Evolutionary conservation across 2,888 invertebrate species (phyloP).

Genomic region (Linnaemya vulpina): DNA sequence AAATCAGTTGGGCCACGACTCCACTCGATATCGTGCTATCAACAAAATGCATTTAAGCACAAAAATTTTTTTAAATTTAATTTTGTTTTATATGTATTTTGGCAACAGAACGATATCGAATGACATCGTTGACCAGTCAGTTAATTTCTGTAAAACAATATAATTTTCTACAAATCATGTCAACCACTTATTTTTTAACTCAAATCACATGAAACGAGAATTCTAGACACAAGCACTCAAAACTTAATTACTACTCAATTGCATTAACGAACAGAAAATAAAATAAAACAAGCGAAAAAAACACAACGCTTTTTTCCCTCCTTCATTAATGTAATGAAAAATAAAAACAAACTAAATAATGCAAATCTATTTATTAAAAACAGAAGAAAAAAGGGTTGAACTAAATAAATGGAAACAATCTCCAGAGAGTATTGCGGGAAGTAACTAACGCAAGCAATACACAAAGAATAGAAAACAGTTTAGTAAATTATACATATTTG

Average conservation of each 20-base stretch:
- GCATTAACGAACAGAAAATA: conserved; percentile 35
- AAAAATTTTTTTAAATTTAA: no score
- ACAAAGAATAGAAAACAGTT: conserved; percentile 38
- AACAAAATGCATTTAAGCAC: no score
- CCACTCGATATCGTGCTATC: no score
- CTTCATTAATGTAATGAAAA: conserved; percentile 49
- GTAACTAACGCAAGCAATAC: conserved; percentile 1
- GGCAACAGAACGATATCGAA: no score
- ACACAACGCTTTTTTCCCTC: conserved; percentile 27
- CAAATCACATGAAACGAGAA: conserved; percentile 19
- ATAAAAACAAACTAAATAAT: conserved; percentile 31
- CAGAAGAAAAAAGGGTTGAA: conserved; percentile 59
- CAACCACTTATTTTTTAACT: conserved; percentile 23
- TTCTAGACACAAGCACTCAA: conserved; percentile 24
- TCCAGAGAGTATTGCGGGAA: conserved; percentile 61
- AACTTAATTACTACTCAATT: conserved; percentile 42
- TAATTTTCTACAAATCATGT: conserved; percentile 44
- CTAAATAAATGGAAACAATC: conserved; percentile 39
- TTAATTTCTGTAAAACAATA: no score
- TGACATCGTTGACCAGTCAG: no score
- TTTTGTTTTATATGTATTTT: no score
- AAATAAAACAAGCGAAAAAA: conserved; percentile 29
- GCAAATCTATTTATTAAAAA: conserved; percentile 31
- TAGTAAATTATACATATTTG: conserved; percentile 26
- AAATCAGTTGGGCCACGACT: no score